These are phyloP conservation scores for Anguilla marmorata DNA, from an alignment of 2,797 vertebrate genomes.

Conservation along the genomic window DNA sequence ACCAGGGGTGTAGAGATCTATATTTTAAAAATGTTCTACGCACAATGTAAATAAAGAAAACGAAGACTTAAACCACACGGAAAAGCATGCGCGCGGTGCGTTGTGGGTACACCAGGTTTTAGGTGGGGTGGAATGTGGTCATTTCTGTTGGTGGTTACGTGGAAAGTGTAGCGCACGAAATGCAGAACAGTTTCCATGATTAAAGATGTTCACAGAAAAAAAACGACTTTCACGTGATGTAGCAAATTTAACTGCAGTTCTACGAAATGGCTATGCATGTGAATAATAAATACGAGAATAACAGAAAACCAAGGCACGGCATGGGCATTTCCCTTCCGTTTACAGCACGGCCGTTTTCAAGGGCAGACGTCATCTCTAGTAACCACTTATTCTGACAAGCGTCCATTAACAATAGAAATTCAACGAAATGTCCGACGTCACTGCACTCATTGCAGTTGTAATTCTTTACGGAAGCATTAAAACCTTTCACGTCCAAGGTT, in stretches of 20 bases:
- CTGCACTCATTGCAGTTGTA: not conserved
- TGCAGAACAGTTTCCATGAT: not conserved
- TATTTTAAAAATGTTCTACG: not conserved
- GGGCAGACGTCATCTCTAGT: not conserved
- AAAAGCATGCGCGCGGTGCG: not conserved
- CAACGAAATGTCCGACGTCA: not conserved
- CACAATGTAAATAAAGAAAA: not conserved
- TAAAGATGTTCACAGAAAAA: not conserved
- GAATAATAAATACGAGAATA: not conserved
- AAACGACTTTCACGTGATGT: not conserved
- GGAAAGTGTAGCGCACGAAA: not conserved
- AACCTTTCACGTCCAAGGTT: not conserved
- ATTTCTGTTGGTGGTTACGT: not conserved
- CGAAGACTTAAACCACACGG: not conserved
- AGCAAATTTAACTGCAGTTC: not conserved
- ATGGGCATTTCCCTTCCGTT: not conserved
- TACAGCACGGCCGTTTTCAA: not conserved
- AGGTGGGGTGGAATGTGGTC: not conserved
- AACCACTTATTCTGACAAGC: not conserved
- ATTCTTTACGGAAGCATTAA: not conserved
- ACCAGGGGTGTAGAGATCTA: not conserved
- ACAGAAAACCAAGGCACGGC: not conserved
- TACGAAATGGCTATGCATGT: not conserved
- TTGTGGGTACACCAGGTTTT: not conserved
- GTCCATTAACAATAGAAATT: not conserved